Evolutionary conservation across 2,113 vertebrate genomes (phyloP).

Genomic region (Engraulis encrasicolus): DNA sequence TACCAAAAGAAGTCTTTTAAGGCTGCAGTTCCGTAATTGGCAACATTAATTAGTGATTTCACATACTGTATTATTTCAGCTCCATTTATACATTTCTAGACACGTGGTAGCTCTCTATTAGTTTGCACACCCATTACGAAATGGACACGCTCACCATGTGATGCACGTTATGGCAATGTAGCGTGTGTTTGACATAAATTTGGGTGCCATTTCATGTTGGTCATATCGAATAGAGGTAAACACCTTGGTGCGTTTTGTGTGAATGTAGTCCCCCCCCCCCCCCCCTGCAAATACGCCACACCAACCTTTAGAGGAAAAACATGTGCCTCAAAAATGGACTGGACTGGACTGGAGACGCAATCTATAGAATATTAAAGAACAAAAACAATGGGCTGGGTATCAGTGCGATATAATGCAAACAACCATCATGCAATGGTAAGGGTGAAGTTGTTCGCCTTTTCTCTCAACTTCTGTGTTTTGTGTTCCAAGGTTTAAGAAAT

Average conservation of each 20-base stretch:
- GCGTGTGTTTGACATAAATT: neutral
- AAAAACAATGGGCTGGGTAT: neutral
- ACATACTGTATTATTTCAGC: constrained; percentile 15
- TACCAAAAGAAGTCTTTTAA: neutral
- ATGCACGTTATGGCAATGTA: neutral
- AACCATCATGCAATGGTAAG: neutral
- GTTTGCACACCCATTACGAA: neutral
- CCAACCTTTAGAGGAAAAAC: neutral
- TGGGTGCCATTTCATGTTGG: neutral
- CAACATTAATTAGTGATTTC: neutral
- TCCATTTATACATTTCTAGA: neutral
- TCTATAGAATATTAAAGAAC: neutral
- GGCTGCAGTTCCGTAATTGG: constrained; percentile 11
- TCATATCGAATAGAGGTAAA: neutral
- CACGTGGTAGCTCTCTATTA: neutral
- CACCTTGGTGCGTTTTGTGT: neutral
- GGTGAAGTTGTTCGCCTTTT: neutral
- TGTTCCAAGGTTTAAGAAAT: neutral
- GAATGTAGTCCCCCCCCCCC: neutral
- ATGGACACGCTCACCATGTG: neutral
- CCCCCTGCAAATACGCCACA: neutral
- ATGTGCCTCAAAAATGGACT: neutral
- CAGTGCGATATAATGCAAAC: neutral
- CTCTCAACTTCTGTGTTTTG: neutral
- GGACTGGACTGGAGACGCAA: neutral